Conservation (phyloP, 2,888 invertebrate species). For the Xylophagus ater region DNA sequence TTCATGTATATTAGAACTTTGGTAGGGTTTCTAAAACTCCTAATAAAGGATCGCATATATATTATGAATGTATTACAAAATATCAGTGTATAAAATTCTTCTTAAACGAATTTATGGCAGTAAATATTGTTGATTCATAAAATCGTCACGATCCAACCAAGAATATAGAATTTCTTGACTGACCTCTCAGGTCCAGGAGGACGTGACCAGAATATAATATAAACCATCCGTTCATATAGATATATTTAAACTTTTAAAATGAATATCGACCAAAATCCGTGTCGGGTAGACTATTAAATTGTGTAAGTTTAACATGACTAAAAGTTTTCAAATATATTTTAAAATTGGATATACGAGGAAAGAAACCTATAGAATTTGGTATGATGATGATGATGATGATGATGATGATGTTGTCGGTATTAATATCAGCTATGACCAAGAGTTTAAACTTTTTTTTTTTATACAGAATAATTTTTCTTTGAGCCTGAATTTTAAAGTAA, state of each 20-base stretch:
- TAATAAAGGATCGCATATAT: no score
- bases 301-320: conserved; percentile 1
- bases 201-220: conserved; percentile 10
- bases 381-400: no score
- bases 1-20: no score
- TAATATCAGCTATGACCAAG: no score
- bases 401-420: no score
- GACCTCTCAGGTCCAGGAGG: conserved; percentile 9
- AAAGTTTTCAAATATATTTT: conserved; percentile 8
- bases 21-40: no score
- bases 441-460: no score
- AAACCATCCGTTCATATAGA: background rate
- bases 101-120: conserved; percentile 11
- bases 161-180: conserved; percentile 10
- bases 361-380: no score
- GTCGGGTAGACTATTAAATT: conserved; percentile 8
- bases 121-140: conserved; percentile 11
- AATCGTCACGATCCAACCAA: conserved; percentile 10
- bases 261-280: conserved; percentile 9
- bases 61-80: no score
- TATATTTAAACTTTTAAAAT: conserved; percentile 8
- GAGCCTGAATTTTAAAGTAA: no score
- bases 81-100: no score
- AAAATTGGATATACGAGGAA: background rate
- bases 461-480: no score